Conservation (phyloP, 2,888 invertebrate species). For the Parnassius orleans region DNA sequence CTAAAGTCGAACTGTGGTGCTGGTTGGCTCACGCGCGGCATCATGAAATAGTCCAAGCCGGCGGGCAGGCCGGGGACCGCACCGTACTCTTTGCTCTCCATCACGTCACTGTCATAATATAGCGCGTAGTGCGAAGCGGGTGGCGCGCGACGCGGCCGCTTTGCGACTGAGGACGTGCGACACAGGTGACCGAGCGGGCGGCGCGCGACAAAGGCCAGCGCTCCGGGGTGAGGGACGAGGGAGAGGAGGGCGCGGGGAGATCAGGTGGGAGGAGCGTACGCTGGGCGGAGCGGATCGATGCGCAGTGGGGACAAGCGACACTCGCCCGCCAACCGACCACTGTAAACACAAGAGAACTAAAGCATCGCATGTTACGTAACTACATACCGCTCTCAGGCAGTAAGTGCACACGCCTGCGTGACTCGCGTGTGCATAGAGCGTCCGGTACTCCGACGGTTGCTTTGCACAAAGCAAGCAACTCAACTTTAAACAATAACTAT, state of each 20-base stretch:
- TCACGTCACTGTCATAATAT: slow-evolving; percentile 76
- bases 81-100: slow-evolving; percentile 77
- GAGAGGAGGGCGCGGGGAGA: slow-evolving; percentile 46
- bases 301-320: slow-evolving; percentile 77
- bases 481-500: background rate
- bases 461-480: slow-evolving; percentile 4
- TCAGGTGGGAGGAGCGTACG: slow-evolving; percentile 73
- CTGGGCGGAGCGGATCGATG: slow-evolving; percentile 80
- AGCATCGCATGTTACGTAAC: slow-evolving; percentile 58
- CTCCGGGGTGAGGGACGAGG: slow-evolving; percentile 51
- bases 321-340: slow-evolving; percentile 60
- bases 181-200: slow-evolving; percentile 80
- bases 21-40: slow-evolving; percentile 86
- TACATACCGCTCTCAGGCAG: slow-evolving; percentile 36
- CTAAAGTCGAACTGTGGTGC: slow-evolving; percentile 95
- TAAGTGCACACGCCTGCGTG: slow-evolving; percentile 34
- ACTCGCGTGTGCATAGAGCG: slow-evolving; percentile 29
- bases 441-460: background rate
- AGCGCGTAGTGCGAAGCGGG: slow-evolving; percentile 66
- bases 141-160: slow-evolving; percentile 82
- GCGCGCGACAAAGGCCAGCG: slow-evolving; percentile 68
- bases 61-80: slow-evolving; percentile 73
- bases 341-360: slow-evolving; percentile 66
- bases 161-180: slow-evolving; percentile 81
- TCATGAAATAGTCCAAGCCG: slow-evolving; percentile 77